Evolutionary conservation across 2,797 vertebrate genomes (phyloP).

Genomic region (Paedocypris micromegethes): DNA sequence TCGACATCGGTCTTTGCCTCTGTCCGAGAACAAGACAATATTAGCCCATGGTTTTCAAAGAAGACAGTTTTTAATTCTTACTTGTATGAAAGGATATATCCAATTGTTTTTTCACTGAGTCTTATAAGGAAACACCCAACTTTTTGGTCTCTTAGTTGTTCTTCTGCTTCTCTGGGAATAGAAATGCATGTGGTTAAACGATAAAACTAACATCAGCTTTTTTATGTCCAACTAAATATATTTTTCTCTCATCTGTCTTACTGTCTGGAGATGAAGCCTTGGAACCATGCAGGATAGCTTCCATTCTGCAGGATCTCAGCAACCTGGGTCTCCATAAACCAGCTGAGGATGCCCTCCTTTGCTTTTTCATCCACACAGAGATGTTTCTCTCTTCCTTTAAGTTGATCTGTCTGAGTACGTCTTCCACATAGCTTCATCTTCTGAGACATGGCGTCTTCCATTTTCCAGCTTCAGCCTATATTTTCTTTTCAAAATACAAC

Average conservation of each 20-base stretch:
- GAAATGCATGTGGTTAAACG: neutral
- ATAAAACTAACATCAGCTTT: too few relatives aligned
- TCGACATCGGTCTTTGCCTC: slow-evolving; percentile 74
- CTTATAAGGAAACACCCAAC: slow-evolving; percentile 77
- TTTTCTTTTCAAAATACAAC: too few relatives aligned
- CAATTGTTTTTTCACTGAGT: slow-evolving; percentile 71
- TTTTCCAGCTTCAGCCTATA: neutral
- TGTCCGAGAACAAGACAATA: slow-evolving; percentile 41
- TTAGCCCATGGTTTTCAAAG: neutral
- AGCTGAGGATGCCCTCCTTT: slow-evolving; percentile 65
- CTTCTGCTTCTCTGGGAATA: slow-evolving; percentile 72
- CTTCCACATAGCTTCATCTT: slow-evolving; percentile 10
- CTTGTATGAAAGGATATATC: slow-evolving; percentile 84
- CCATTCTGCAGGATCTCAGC: slow-evolving; percentile 62
- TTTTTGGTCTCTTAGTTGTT: slow-evolving; percentile 67
- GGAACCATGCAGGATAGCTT: slow-evolving; percentile 76
- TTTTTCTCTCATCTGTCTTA: slow-evolving; percentile 56
- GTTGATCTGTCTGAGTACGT: slow-evolving; percentile 14
- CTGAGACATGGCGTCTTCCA: slow-evolving; percentile 13
- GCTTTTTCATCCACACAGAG: slow-evolving; percentile 49
- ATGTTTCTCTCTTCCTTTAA: slow-evolving; percentile 29
- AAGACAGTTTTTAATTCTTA: slow-evolving; percentile 50
- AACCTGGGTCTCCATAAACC: slow-evolving; percentile 74
- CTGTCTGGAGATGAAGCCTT: slow-evolving; percentile 75
- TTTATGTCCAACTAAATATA: too few relatives aligned